phyloP scores from a whole-genome alignment of 2,797 vertebrate species.

The Galago senegalensis region DNA sequence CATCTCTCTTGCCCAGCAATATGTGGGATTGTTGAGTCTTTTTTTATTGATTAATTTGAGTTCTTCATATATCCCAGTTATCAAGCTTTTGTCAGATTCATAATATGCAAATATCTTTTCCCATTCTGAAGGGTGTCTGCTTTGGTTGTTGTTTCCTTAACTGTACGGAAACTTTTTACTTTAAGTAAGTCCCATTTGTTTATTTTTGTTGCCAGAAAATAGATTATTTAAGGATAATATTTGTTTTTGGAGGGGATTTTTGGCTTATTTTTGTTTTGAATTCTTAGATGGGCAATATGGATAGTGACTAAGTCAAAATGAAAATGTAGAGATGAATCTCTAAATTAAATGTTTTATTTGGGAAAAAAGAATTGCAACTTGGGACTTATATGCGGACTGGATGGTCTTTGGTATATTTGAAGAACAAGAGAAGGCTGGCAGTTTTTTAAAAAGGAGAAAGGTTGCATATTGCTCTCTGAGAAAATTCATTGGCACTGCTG shows the following conservation, averaged over 20 bases:
- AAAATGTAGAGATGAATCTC: background rate
- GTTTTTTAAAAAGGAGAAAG: background rate
- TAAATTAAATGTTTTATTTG: background rate
- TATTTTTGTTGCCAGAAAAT: conserved; percentile 7
- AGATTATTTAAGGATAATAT: background rate
- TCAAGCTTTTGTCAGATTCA: too few species aligned
- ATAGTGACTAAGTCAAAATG: background rate
- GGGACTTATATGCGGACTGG: background rate
- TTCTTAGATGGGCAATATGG: background rate
- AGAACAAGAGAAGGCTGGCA: background rate
- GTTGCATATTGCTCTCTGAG: background rate
- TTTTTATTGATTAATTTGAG: too few species aligned
- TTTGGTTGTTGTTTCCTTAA: too few species aligned
- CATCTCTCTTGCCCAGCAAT: too few species aligned
- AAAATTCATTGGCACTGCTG: background rate
- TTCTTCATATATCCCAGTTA: too few species aligned
- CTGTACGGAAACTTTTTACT: too few species aligned
- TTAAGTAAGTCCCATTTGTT: too few species aligned
- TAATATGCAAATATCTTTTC: too few species aligned
- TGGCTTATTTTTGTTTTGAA: background rate
- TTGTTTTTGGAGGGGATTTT: background rate
- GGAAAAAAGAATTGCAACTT: background rate
- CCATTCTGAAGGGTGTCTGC: too few species aligned
- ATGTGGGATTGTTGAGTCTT: too few species aligned
- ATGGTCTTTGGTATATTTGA: background rate